phyloP scores from a whole-genome alignment of 2,888 invertebrate species.

The Tachina grossa region DNA sequence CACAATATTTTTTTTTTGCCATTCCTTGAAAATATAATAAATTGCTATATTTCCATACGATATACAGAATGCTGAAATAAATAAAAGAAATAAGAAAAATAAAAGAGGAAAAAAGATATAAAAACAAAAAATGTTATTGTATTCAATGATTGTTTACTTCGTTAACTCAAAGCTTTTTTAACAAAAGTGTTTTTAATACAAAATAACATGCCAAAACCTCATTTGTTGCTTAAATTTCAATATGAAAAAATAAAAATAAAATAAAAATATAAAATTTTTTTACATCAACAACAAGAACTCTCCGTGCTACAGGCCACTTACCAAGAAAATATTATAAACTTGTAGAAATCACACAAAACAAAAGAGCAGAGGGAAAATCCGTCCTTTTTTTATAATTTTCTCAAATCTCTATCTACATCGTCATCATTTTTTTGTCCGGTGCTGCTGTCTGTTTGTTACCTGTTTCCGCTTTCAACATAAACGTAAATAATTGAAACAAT shows the following conservation, averaged over 20 bases:
- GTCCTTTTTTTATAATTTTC: slow-evolving; percentile 38
- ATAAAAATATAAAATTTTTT: neutral
- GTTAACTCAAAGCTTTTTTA: slow-evolving; percentile 1
- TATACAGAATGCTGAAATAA: slow-evolving; percentile 3
- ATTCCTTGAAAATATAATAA: slow-evolving; percentile 15
- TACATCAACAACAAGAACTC: neutral
- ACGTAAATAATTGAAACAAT: slow-evolving; percentile 18
- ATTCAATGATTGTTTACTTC: slow-evolving; percentile 34
- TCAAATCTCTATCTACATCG: neutral
- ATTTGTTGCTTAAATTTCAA: slow-evolving; percentile 15
- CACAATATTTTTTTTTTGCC: neutral
- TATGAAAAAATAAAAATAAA: slow-evolving; percentile 10
- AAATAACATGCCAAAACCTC: slow-evolving; percentile 26
- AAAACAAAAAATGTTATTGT: neutral
- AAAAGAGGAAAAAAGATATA: neutral
- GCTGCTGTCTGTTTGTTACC: neutral
- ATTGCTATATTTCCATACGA: neutral
- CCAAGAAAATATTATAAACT: neutral
- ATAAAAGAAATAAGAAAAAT: neutral
- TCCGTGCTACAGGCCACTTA: neutral
- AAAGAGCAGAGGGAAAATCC: slow-evolving; percentile 21
- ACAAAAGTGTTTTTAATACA: neutral
- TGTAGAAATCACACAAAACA: neutral
- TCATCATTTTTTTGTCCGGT: neutral
- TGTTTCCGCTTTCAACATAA: neutral